Conservation (phyloP, 2,797 vertebrate genomes). For the Todus mexicanus region DNA sequence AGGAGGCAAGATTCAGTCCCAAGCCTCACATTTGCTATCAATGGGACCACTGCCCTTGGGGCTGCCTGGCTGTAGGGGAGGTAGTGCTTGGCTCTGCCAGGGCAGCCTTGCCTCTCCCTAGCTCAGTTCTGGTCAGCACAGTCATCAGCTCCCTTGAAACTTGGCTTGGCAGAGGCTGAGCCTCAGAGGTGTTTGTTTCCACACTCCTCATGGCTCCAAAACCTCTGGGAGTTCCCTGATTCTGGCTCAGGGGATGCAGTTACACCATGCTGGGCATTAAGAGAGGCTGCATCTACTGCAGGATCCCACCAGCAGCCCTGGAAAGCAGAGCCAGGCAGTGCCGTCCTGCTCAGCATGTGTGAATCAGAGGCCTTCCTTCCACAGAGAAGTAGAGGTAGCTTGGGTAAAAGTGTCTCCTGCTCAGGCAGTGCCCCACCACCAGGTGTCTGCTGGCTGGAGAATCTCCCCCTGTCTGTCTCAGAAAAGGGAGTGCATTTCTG, state of each 20-base stretch:
- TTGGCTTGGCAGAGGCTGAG: not conserved
- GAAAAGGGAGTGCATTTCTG: not conserved
- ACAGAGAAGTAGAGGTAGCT: not conserved
- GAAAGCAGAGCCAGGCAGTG: not conserved
- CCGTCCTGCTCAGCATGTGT: not conserved
- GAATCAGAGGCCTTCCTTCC: not conserved
- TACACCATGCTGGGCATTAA: accelerated
- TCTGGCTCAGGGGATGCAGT: not conserved
- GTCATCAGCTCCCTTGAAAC: accelerated
- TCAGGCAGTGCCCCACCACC: not conserved
- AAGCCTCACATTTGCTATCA: not conserved
- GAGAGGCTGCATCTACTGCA: not conserved
- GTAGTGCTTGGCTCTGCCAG: not conserved
- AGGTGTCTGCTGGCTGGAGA: not conserved
- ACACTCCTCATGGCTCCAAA: not conserved
- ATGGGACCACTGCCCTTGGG: not conserved
- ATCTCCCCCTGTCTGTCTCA: no score
- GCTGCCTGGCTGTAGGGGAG: not conserved
- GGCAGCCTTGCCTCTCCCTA: not conserved
- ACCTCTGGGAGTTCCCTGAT: not conserved
- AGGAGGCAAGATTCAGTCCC: not conserved
- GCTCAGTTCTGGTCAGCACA: not conserved
- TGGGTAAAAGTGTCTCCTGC: not conserved
- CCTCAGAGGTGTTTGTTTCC: not conserved
- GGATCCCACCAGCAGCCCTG: not conserved